Percentiles rank a stretch among this genome's conserved stretches.
Conservation (phyloP, 2,888 invertebrate species). For the Oscheius myriophilus region DNA sequence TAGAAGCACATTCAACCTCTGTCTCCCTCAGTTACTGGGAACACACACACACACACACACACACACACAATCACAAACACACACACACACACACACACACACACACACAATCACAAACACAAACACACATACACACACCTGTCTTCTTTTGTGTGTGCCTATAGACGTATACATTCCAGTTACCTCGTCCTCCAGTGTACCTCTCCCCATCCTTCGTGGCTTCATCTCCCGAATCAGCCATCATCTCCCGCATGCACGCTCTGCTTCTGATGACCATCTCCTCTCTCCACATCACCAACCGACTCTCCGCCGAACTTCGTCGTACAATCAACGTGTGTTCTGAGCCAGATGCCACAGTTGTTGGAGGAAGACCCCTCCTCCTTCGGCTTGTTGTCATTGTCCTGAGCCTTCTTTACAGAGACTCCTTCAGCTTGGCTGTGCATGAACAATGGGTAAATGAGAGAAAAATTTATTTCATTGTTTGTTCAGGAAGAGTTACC, state of each 20-base stretch:
- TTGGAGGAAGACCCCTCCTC: conserved; percentile 19
- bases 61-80: too few species aligned
- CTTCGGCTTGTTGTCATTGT: conserved; percentile 13
- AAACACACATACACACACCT: too few species aligned
- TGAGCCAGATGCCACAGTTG: conserved; percentile 6
- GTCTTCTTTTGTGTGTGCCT: too few species aligned
- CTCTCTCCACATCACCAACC: conserved; percentile 13
- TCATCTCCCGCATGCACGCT: conserved; percentile 6
- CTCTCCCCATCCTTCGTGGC: background rate
- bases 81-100: too few species aligned
- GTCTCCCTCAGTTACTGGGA: background rate
- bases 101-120: too few species aligned
- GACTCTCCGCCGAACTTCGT: conserved; percentile 5
- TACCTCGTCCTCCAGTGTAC: conserved; percentile 25
- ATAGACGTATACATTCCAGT: conserved; percentile 10
- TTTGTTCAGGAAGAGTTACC: conserved; percentile 18
- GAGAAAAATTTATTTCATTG: background rate
- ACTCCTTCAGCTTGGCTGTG: conserved; percentile 27
- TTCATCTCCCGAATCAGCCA: background rate
- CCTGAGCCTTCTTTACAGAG: conserved; percentile 23
- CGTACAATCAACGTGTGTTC: conserved; percentile 6
- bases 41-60: too few species aligned
- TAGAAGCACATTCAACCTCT: too few species aligned
- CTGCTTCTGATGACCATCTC: conserved; percentile 3
- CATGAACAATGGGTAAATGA: conserved; percentile 19